Base-by-base conservation (phyloP, 2,888 invertebrate species). In the Deilephila porcellus region DNA sequence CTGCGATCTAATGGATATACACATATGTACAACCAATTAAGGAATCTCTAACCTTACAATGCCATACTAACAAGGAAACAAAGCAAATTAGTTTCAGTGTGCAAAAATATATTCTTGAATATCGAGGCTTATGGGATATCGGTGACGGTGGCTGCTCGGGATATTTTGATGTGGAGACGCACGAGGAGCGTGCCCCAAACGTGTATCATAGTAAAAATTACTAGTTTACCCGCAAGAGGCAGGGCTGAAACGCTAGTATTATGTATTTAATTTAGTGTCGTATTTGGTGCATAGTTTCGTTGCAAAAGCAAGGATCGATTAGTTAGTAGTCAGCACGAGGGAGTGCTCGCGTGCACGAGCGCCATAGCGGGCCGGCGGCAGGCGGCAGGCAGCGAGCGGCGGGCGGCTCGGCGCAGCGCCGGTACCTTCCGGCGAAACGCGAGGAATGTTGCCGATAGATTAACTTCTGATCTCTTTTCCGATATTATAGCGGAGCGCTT, bases 391-490 rank as follows among this genome's bases (percentile, higher is more conserved):
- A 83, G 74, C 56, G 64, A 14, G 71, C 84, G 82, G 91, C 90
- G 91, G 90, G 88, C 88, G 80, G 86, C 88, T 84, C 83, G 81
- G 83, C 81, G 83, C 83, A 85, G 85, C 83, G 84, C 85, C 86
- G 85, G 82, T 92, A 93, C 93, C 93, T 94, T 93, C 93, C 94
- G 93, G 93, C 93, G 89, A 91, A 93, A 93, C 92, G 91, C 93
- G 88, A 90, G 91, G 92, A 93, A 93, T 93, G 93, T 93, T 94
- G 93, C 93, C 93, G 92, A 93, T 94, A 94, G 93, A 94, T 94
- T 94, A 94, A 94, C 93, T 94, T 93, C 93, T 94, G 94, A 93
- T 94, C 93, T 94, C 93, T 93, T 94, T 93, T 91, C 92, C 93
- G 93, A 94, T 94, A 94, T 93, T 93, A 93, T 91, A 91, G 91